phyloP scores from a whole-genome alignment of 2,113 vertebrate species.

The Scytalopus superciliaris region DNA sequence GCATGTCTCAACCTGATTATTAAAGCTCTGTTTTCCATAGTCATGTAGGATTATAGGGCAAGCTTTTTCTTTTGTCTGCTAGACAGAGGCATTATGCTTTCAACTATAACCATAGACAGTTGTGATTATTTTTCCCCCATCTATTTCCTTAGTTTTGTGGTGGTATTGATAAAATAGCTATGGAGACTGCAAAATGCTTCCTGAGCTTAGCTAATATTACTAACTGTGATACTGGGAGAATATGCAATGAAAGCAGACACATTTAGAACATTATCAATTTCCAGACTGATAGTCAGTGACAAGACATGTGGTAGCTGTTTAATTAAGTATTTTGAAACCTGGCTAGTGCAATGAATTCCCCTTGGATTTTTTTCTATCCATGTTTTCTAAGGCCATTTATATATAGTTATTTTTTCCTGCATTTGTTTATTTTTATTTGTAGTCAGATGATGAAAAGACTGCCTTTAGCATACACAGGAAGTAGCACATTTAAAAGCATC shows the following conservation, averaged over 20 bases:
- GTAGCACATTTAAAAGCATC: neutral
- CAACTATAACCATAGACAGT: neutral
- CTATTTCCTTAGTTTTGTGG: conserved; percentile 38
- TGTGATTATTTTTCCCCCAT: neutral
- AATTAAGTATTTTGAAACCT: conserved; percentile 57
- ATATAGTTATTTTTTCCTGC: neutral
- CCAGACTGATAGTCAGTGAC: conserved; percentile 33
- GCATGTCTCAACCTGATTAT: conserved; percentile 64
- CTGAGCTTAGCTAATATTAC: conserved; percentile 33
- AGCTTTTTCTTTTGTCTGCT: conserved; percentile 29
- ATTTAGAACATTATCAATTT: conserved; percentile 58
- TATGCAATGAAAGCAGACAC: conserved; percentile 12
- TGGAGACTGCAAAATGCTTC: conserved; percentile 39
- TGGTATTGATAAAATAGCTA: conserved; percentile 29
- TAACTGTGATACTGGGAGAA: neutral
- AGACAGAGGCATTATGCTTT: conserved; percentile 50
- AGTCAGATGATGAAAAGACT: neutral
- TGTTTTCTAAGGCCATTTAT: conserved; percentile 23
- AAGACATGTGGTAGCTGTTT: conserved; percentile 45
- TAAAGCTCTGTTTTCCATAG: conserved; percentile 51
- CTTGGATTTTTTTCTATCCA: neutral
- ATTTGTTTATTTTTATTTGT: conserved; percentile 31
- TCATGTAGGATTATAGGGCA: conserved; percentile 10
- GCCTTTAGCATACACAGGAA: neutral
- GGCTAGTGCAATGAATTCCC: neutral